These are phyloP conservation scores for Riparia riparia DNA, from an alignment of 2,113 vertebrate species.

Conservation along the genomic window DNA sequence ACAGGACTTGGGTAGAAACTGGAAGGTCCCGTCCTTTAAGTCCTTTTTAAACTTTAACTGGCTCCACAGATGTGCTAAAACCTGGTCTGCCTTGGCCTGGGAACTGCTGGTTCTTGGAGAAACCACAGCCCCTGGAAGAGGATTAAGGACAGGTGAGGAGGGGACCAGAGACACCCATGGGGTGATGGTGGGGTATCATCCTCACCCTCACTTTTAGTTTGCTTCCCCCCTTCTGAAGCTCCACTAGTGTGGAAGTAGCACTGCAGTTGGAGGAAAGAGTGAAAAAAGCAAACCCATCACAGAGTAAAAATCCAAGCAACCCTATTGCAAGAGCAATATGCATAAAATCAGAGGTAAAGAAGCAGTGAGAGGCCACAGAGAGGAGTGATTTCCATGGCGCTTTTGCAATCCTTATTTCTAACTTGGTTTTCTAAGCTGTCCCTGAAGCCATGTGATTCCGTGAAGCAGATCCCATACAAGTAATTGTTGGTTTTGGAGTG, in stretches of 20 bases:
- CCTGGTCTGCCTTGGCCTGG: neutral
- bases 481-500: neutral
- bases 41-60: no score
- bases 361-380: neutral
- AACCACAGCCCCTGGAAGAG: neutral
- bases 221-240: neutral
- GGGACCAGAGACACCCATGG: rapidly evolving
- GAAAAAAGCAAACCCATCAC: neutral
- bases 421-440: neutral
- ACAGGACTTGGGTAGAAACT: neutral
- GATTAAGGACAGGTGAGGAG: no score
- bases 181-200: neutral
- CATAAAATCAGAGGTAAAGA: neutral
- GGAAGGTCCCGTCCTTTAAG: neutral
- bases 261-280: rapidly evolving
- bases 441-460: no score
- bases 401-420: neutral
- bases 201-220: neutral
- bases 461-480: neutral
- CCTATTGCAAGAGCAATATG: neutral
- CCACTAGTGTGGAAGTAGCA: rapidly evolving
- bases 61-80: neutral
- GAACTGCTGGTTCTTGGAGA: neutral
- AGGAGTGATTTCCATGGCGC: neutral
- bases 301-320: neutral